Percentiles rank a stretch among this genome's conserved stretches.
These are phyloP conservation scores for Triplophysa siluroides DNA, from an alignment of 2,113 vertebrate genomes.

Conservation along the genomic window DNA sequence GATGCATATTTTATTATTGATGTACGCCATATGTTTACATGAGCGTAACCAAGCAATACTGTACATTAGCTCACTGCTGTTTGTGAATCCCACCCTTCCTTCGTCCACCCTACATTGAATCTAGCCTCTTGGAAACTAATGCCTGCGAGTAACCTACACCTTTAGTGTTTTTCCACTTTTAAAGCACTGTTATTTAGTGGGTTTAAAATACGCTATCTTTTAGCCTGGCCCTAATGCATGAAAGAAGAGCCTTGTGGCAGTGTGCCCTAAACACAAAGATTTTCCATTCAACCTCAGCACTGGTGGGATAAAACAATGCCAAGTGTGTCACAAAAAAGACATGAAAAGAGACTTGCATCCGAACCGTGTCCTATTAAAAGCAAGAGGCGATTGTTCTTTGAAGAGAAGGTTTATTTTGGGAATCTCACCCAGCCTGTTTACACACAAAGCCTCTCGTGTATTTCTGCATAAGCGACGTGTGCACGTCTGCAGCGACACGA, in stretches of 20 bases:
- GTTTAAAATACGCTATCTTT: not conserved
- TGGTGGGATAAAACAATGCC: not conserved
- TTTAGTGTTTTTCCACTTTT: not conserved
- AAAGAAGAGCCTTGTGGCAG: not conserved
- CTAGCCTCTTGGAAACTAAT: not conserved
- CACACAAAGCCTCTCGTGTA: constrained; percentile 18
- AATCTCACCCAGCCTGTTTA: constrained; percentile 42
- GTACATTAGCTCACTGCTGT: constrained; percentile 11
- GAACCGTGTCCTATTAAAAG: constrained; percentile 45
- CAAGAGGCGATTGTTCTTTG: constrained; percentile 29
- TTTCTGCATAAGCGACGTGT: not conserved
- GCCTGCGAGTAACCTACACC: not conserved
- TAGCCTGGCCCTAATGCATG: not conserved
- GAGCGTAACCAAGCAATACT: constrained; percentile 12
- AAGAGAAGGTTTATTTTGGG: constrained; percentile 42
- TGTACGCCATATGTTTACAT: constrained; percentile 20
- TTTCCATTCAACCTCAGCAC: constrained; percentile 2
- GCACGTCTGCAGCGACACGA: not conserved
- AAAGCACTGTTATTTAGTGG: not conserved
- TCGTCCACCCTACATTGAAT: not conserved
- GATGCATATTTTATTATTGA: constrained; percentile 1
- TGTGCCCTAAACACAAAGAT: not conserved
- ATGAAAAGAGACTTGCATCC: not conserved
- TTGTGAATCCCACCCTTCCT: constrained; percentile 16
- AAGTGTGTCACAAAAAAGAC: not conserved